These are phyloP conservation scores for Coremacera marginata DNA, from an alignment of 2,888 invertebrate genomes.

Conservation along the genomic window DNA sequence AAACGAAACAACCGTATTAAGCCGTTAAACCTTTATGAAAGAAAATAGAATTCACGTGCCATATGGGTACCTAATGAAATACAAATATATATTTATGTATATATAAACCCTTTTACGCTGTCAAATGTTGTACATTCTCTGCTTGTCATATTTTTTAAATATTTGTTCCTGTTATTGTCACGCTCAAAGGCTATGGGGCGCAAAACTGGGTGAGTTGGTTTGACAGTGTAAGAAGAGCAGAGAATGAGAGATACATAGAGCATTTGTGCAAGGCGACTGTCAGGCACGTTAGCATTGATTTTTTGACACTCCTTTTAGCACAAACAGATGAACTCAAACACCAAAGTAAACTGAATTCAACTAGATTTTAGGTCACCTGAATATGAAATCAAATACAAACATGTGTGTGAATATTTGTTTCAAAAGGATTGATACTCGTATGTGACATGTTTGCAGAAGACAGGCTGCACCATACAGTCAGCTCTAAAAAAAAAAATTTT, in stretches of 20 bases:
- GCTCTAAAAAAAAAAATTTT: no score
- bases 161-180: not conserved
- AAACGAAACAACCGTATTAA: no score
- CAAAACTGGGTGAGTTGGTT: not conserved
- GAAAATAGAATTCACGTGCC: no score
- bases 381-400: slow-evolving; percentile 37
- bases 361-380: slow-evolving; percentile 43
- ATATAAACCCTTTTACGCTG: not conserved
- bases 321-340: slow-evolving; percentile 9
- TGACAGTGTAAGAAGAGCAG: no score
- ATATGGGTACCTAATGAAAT: not conserved
- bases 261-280: no score
- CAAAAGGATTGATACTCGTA: slow-evolving; percentile 17
- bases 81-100: no score
- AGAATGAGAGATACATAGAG: no score
- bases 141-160: not conserved
- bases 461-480: not conserved
- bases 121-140: not conserved
- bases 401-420: not conserved
- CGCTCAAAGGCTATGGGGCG: not conserved
- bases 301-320: slow-evolving; percentile 14
- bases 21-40: no score
- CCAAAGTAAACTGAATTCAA: slow-evolving; percentile 4
- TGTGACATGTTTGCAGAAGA: not conserved
- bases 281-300: slow-evolving; percentile 13